These are phyloP conservation scores for Drosophila watanabei DNA, from an alignment of 1,140 invertebrate genomes.

Conservation along the genomic window DNA sequence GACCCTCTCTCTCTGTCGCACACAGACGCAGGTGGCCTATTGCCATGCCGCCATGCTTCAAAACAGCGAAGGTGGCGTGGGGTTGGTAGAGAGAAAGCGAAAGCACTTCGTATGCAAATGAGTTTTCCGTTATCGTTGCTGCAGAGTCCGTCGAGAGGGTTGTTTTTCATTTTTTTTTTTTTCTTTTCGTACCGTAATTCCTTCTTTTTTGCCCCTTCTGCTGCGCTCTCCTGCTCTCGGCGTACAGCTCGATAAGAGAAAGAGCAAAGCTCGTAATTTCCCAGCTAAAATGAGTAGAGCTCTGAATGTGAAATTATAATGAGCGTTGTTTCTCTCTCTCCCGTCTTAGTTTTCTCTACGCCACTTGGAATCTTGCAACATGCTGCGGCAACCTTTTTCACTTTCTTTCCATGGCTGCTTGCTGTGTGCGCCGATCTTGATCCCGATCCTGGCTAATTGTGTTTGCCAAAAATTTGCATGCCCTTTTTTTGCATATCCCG, in stretches of 20 bases:
- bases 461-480: constrained; percentile 76
- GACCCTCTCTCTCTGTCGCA: constrained; percentile 36
- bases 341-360: constrained; percentile 6
- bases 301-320: constrained; percentile 70
- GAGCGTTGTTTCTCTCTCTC: constrained; percentile 37
- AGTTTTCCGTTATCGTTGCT: constrained; percentile 79
- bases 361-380: constrained; percentile 27
- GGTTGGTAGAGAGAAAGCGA: constrained; percentile 68
- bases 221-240: not conserved
- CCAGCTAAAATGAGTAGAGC: constrained; percentile 60
- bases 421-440: constrained; percentile 57
- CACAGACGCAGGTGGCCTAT: constrained; percentile 60
- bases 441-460: constrained; percentile 51
- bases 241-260: constrained; percentile 55
- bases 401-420: constrained; percentile 39
- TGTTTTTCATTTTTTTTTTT: constrained; percentile 55
- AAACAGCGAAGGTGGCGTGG: constrained; percentile 31
- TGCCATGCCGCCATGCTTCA: constrained; percentile 66
- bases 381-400: constrained; percentile 32
- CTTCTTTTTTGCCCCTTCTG: constrained; percentile 7
- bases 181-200: constrained; percentile 20
- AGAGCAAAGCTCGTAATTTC: constrained; percentile 60
- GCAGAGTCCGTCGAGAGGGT: constrained; percentile 79
- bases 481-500: constrained; percentile 48
- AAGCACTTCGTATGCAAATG: constrained; percentile 85